These are phyloP conservation scores for Chionomys nivalis DNA, from an alignment of 2,113 vertebrate species.

Conservation along the genomic window DNA sequence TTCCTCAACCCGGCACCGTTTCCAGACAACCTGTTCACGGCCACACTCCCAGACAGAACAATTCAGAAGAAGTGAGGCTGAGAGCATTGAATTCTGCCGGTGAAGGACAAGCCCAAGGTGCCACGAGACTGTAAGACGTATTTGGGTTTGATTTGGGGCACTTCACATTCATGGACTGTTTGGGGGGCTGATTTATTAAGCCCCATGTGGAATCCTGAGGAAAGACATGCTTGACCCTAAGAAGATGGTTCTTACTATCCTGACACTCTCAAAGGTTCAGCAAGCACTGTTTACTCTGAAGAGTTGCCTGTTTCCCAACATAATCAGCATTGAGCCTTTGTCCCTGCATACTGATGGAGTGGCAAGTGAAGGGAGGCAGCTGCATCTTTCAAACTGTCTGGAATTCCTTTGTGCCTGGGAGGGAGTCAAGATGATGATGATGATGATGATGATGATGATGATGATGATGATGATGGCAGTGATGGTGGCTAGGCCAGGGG, in stretches of 20 bases:
- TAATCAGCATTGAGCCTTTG: not conserved
- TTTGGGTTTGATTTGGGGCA: not conserved
- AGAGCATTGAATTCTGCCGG: not conserved
- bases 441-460: not conserved
- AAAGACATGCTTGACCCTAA: not conserved
- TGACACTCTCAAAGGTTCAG: not conserved
- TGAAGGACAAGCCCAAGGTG: not conserved
- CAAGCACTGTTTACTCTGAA: conserved; percentile 6
- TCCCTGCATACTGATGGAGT: not conserved
- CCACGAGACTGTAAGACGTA: not conserved
- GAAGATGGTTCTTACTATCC: not conserved
- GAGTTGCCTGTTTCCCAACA: conserved; percentile 2
- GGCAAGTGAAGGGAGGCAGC: not conserved
- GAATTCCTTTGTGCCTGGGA: not conserved
- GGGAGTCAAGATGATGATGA: not conserved
- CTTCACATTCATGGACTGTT: not conserved
- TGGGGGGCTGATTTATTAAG: not conserved
- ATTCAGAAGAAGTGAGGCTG: not conserved
- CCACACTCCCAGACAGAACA: not conserved
- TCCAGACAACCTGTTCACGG: conserved; percentile 14
- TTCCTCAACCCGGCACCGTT: not conserved
- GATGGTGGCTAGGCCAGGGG: no score
- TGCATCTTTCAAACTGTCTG: not conserved
- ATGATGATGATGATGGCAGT: not conserved
- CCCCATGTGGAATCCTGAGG: not conserved